Conservation (phyloP, 2,888 invertebrate species). For the Neoitamus cyanurus region DNA sequence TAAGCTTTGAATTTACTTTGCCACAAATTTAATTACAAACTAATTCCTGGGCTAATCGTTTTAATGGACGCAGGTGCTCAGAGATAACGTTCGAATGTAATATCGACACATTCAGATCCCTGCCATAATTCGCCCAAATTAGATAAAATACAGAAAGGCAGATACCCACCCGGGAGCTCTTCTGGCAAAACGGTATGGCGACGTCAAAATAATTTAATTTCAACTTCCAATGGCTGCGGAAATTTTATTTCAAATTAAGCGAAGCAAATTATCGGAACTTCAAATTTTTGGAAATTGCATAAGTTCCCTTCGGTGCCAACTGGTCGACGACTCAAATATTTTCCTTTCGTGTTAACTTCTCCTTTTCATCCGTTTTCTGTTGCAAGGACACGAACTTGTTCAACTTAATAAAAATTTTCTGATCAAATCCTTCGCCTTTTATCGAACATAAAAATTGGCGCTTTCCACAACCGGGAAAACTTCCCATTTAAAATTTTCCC, state of each 20-base stretch:
- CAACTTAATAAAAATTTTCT: conserved; percentile 2
- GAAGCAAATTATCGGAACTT: background rate
- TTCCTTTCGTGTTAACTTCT: background rate
- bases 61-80: background rate
- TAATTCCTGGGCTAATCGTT: background rate
- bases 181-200: background rate
- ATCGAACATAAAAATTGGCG: background rate
- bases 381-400: background rate
- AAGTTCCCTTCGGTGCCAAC: too few relatives aligned
- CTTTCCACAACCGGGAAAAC: background rate
- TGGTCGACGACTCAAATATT: background rate
- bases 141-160: background rate
- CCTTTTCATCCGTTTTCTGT: background rate
- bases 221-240: background rate
- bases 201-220: background rate
- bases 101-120: background rate
- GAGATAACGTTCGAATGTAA: background rate
- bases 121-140: background rate
- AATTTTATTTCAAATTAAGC: background rate
- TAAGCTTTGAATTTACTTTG: background rate
- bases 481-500: background rate
- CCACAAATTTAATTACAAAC: background rate
- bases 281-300: background rate
- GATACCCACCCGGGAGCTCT: background rate
- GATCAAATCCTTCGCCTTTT: background rate